phyloP scores from a whole-genome alignment of 1,140 invertebrate genomes.

The Lordiphosa collinella region DNA sequence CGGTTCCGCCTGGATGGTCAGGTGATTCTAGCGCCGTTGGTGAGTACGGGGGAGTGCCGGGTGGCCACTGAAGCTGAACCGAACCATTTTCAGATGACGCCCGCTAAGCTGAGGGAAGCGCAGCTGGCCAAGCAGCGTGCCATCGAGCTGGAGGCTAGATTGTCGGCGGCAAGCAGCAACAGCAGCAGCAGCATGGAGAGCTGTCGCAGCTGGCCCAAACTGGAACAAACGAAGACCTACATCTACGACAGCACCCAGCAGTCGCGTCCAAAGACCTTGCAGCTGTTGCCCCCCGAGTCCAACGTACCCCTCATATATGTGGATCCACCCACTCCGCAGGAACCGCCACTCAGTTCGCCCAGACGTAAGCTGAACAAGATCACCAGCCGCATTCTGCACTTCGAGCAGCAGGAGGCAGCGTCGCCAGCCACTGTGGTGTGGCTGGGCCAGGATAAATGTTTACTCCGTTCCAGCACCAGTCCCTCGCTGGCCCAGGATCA shows the following conservation, averaged over 20 bases:
- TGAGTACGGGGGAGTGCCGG: conserved; percentile 71
- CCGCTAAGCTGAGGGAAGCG: conserved; percentile 63
- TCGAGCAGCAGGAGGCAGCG: conserved; percentile 24
- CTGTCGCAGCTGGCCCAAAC: conserved; percentile 7
- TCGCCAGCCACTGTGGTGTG: conserved; percentile 17
- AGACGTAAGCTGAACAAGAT: conserved; percentile 44
- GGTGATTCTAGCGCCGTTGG: conserved; percentile 83
- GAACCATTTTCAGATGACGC: conserved; percentile 33
- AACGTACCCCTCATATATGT: conserved; percentile 58
- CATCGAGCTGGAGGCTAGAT: conserved; percentile 38
- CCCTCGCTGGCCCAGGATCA: conserved; percentile 9
- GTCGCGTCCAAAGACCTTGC: conserved; percentile 30
- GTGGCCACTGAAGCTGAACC: conserved; percentile 33
- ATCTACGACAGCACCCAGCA: conserved; percentile 54
- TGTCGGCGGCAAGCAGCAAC: not conserved
- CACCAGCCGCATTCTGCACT: conserved; percentile 44
- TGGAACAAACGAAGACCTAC: conserved; percentile 47
- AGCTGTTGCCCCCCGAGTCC: not conserved
- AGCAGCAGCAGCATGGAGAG: conserved; percentile 16
- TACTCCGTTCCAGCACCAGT: conserved; percentile 51
- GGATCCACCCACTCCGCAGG: conserved; percentile 61
- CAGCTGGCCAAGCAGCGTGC: conserved; percentile 71
- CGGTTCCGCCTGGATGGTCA: conserved; percentile 83
- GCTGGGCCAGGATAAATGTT: conserved; percentile 32
- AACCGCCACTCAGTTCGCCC: conserved; percentile 3